Evolutionary conservation across 2,888 invertebrate genomes (phyloP), one percentile per base, ranked within the genome.

Genomic region (Cheilosia impressa): DNA sequence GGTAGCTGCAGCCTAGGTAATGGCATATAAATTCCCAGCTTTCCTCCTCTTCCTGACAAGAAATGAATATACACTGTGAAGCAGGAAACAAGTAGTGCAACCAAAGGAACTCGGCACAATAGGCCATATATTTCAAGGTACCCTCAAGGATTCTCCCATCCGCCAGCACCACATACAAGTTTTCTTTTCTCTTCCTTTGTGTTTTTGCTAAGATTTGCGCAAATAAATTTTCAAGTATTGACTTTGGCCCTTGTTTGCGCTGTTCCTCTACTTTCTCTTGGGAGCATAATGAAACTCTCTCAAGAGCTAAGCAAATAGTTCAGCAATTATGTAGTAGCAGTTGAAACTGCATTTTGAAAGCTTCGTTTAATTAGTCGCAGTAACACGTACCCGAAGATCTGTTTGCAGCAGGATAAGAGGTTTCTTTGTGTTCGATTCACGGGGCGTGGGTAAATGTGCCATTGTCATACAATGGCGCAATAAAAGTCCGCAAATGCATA

Each of bases 401-500:
- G 27, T 38, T 53, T 69, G 10, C 41, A n/a, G 27, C 57, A 69
- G 78, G 78, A 63, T 63, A 65, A 73, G 41, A 71, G 53, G 27
- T 45, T 45, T 17, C 52, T n/a, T 24, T 60, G 24, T 45, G 22
- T 52, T 60, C 47, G 10, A 31, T 24, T 10, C 53, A 53, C 17
- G 53, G 71, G 73, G 66, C 65, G 47, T 72, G 71, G 47, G 43
- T 53, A 55, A 69, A 79, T 68, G 31, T 62, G 55, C 71, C 63
- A 81, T 85, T 81, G 81, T 62, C 81, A 85, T 76, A 85, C 81
- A 85, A 85, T 85, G 66, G 76, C n/a, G 72, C 81, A 76, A 72
- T 77, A 72, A 85, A 81, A 85, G 60, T 85, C 65, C 66, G 71
- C 81, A 85, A 85, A 81, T 72, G 80, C 53, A 68, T 72, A 27